Conservation (phyloP, 2,888 invertebrate genomes). For the Microctonus hyperodae region DNA sequence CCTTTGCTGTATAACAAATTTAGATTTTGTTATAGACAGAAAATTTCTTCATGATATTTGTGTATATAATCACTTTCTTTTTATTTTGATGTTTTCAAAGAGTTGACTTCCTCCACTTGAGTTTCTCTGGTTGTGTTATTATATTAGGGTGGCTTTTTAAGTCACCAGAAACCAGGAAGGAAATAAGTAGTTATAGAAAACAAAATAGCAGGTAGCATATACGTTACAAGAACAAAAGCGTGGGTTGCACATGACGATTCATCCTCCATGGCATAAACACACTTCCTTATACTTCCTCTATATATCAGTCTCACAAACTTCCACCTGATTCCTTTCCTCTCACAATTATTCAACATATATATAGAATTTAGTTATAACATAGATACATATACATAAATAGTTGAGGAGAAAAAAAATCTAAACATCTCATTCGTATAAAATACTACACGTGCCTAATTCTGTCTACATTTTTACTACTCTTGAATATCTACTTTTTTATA, state of each 20-base stretch:
- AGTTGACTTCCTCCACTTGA: conserved; percentile 20
- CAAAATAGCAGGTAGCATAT: conserved; percentile 39
- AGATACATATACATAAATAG: background rate
- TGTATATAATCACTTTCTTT: background rate
- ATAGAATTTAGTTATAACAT: background rate
- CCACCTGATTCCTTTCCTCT: no score
- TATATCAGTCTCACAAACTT: no score
- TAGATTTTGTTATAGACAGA: background rate
- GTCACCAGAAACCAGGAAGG: conserved; percentile 33
- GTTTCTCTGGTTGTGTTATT: conserved; percentile 18
- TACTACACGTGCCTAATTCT: conserved; percentile 53
- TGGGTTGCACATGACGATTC: conserved; percentile 38
- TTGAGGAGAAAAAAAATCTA: conserved; percentile 40
- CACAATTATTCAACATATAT: background rate
- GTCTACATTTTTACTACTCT: conserved; percentile 31
- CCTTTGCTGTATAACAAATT: background rate
- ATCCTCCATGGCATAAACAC: background rate
- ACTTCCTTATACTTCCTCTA: conserved; percentile 19
- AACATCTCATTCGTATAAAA: conserved; percentile 48
- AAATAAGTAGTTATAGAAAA: conserved; percentile 31
- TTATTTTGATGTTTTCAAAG: background rate
- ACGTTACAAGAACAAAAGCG: conserved; percentile 24
- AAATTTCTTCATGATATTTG: background rate
- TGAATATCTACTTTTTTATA: no score
- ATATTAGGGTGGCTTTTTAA: background rate